phyloP scores from a whole-genome alignment of 2,113 vertebrate species.

The Probosciger aterrimus region DNA sequence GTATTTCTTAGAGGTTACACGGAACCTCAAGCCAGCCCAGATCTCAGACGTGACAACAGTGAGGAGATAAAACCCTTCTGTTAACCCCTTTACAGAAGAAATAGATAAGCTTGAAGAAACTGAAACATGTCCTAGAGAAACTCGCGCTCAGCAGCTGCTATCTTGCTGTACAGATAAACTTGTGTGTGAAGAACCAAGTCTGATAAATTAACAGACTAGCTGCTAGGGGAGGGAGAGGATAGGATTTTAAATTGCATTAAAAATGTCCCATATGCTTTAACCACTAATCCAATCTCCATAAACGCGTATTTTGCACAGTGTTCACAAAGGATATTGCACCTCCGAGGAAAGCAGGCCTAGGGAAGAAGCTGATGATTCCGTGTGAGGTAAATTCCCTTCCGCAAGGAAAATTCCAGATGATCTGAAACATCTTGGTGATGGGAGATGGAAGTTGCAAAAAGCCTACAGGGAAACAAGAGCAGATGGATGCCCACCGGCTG shows the following conservation, averaged over 20 bases:
- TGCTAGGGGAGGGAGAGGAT: not conserved
- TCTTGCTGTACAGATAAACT: constrained; percentile 31
- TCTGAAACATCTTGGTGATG: not conserved
- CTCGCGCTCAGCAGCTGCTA: not conserved
- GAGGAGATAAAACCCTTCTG: constrained; percentile 14
- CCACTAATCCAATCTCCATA: not conserved
- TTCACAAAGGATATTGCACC: not conserved
- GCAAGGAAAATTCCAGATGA: not conserved
- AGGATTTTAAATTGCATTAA: constrained; percentile 9
- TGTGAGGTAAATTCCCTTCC: not conserved
- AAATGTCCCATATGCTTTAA: not conserved
- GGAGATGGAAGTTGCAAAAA: not conserved
- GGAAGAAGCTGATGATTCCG: not conserved
- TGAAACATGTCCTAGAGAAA: constrained; percentile 49
- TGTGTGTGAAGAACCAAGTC: not conserved
- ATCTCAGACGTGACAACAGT: not conserved
- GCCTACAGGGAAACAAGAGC: not conserved
- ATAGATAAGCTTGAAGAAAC: constrained; percentile 25
- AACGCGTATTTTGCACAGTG: not conserved
- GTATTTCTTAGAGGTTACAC: not conserved
- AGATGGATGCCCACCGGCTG: not conserved
- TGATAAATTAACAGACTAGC: constrained; percentile 36
- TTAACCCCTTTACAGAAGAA: constrained; percentile 14
- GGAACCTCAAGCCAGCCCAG: not conserved
- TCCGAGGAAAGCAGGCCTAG: not conserved